Evolutionary conservation across 2,113 vertebrate species (phyloP), one percentile per base, ranked within the genome.

Genomic region (Regulus satrapa): DNA sequence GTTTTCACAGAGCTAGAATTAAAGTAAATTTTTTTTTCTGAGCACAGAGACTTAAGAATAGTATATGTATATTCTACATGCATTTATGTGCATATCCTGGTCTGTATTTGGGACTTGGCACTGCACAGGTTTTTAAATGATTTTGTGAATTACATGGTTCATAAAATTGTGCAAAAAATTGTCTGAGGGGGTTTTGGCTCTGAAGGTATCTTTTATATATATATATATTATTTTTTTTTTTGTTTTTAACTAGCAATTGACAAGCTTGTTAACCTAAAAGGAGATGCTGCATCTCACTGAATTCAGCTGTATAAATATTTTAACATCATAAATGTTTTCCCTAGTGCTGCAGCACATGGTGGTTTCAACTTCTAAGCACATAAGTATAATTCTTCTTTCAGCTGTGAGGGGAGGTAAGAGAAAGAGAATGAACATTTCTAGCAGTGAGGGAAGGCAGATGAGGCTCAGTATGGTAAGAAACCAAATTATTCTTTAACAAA

Each of bases 281-380:
- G 85, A 94, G 67, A 90, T 64, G 66, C 45, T 94, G 78, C 83
- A 84, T 86, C 58, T 94, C 72, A 54, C 58, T 82, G 75, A 90
- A 95, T 88, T 36, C 88, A 95, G 72, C 58, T 91, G 54, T 89
- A 95, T 94, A 96, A 97, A 97, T 97, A 96, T 95, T 96, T 96
- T 94, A 97, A 78, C 46, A 88, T 52, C 67, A 66, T 85, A 82
- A 80, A 67, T 93, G 48, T 69, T 93, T 93, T 94, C 67, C 71
- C 71, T 81, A 62, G 80, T 92, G 89, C 61, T 89, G 84, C 56
- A 76, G 69, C 64, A 92, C 78, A 77, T 2, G 5, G 59, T 49
- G 20, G 52, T 76, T 94, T 93, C 77, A 75, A 49, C 67, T 83
- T 93, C 94, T 81, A 85, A 91, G 61, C 48, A 91, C 43, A 52